A percentile compares a stretch with the other conserved stretches of the same genome.
Conservation (phyloP, 2,888 invertebrate genomes). For the Drosophila sordidula region DNA sequence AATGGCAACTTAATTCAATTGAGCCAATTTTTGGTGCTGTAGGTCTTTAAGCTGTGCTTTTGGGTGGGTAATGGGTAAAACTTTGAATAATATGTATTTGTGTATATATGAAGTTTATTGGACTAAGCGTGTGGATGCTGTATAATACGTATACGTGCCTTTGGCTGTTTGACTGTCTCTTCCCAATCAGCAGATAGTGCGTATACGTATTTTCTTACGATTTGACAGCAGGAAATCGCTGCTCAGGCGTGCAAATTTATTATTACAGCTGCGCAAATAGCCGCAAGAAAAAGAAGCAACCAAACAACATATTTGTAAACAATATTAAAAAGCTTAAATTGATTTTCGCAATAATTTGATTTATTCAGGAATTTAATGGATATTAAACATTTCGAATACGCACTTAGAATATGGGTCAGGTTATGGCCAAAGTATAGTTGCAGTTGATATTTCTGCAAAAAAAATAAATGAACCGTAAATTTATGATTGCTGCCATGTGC, state of each 20-base stretch:
- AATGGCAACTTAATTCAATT: conserved; percentile 71
- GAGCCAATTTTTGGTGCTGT: conserved; percentile 36
- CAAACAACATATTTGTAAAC: conserved; percentile 28
- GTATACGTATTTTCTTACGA: neutral
- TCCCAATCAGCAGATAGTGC: conserved; percentile 15
- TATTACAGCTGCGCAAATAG: conserved; percentile 48
- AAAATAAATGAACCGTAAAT: conserved; percentile 46
- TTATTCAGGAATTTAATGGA: neutral
- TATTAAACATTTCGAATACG: neutral
- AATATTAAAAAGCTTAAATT: neutral
- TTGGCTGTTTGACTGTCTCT: conserved; percentile 2
- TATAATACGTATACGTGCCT: conserved; percentile 36
- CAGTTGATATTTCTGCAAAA: conserved; percentile 22
- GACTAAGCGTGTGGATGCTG: conserved; percentile 27
- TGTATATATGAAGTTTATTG: neutral
- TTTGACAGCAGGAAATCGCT: conserved; percentile 37
- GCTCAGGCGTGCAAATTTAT: conserved; percentile 59
- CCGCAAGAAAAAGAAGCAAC: conserved; percentile 40
- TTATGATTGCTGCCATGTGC: conserved; percentile 42
- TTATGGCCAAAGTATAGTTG: neutral
- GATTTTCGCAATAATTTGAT: neutral
- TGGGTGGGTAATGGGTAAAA: conserved; percentile 26
- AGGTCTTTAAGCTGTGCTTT: conserved; percentile 39
- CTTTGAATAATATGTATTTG: conserved; percentile 17
- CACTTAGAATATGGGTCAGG: conserved; percentile 5